phyloP scores from a whole-genome alignment of 2,888 invertebrate species.

The Apamea sordens region DNA sequence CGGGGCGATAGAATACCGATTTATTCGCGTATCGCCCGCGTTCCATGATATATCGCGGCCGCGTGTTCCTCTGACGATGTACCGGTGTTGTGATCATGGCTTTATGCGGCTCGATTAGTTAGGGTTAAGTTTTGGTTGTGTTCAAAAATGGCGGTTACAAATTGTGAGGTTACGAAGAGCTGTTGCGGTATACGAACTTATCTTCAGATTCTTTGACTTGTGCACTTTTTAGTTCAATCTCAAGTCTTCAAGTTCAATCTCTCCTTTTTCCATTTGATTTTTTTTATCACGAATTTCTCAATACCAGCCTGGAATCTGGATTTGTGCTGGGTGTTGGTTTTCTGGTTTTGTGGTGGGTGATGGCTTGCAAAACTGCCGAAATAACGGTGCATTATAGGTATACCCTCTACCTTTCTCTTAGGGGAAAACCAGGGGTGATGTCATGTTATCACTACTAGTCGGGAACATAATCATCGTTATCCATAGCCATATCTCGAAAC shows the following conservation, averaged over 20 bases:
- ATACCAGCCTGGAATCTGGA: background rate
- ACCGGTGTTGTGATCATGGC: constrained; percentile 65
- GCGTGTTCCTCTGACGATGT: constrained; percentile 64
- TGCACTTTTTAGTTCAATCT: background rate
- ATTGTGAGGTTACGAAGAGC: background rate
- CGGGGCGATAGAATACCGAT: constrained; percentile 82
- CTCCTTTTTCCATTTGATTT: background rate
- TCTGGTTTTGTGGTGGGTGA: too few species aligned
- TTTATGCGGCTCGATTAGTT: constrained; percentile 63
- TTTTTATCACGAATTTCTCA: background rate
- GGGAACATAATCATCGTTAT: background rate
- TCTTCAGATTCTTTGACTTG: background rate
- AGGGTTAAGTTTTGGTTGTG: constrained; percentile 39
- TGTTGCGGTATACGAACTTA: background rate
- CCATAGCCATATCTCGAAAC: too few species aligned
- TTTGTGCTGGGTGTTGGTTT: too few species aligned
- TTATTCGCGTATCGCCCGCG: constrained; percentile 76
- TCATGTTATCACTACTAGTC: background rate
- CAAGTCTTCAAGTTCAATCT: too few species aligned
- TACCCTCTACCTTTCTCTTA: background rate
- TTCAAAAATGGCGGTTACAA: constrained; percentile 17
- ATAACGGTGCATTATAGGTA: background rate
- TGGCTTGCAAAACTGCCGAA: background rate
- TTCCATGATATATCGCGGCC: constrained; percentile 67
- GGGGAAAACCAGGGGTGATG: background rate